Evolutionary conservation across 2,888 invertebrate genomes (phyloP), one percentile per base, ranked within the genome.

Genomic region (Orchesellides sinensis): DNA sequence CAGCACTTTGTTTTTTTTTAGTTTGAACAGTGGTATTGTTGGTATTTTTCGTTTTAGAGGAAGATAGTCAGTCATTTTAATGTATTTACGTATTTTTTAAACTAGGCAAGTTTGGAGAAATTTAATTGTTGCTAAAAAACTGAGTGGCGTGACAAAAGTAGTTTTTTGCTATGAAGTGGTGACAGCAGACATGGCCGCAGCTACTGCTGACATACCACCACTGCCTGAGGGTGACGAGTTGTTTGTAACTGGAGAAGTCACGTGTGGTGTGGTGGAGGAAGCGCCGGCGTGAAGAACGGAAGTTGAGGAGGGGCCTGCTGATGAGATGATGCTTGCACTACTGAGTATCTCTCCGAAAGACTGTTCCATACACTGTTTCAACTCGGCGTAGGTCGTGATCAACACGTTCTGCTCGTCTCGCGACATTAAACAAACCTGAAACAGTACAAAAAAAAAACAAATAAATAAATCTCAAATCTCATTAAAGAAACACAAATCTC

Each of bases 371-470:
- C 97, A 98, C 89, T 96, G 96, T 91, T 98, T 98, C 89, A 99
- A 92, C 91, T 99, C 99, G 23, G 96, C 94, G 91, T 96, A 99
- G 84, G 96, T 96, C 84, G 98, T 98, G 85, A 99, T 96, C 88
- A 99, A 92, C 84, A 99, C 94, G 90, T 97, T 98, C 90, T 98
- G 97, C 90, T 97, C 98, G 91, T 99, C 98, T 84, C 98, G 93
- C 1, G 98, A 98, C 94, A 96, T 96, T 88, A 99, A 92, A 91
- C 96, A 96, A 89, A 99, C 96, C 95, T 96, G 90, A n/a, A 89
- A 89, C 86, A 84, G n/a, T n/a, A n/a, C n/a, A n/a, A n/a, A n/a
- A n/a, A n/a, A n/a, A n/a, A n/a, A n/a, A n/a, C n/a, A n/a, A n/a
- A n/a, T n/a, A n/a, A n/a, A n/a, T n/a, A n/a, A n/a, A n/a, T n/a